phyloP scores from a whole-genome alignment of 2,113 vertebrate genomes.

The Otis tarda region DNA sequence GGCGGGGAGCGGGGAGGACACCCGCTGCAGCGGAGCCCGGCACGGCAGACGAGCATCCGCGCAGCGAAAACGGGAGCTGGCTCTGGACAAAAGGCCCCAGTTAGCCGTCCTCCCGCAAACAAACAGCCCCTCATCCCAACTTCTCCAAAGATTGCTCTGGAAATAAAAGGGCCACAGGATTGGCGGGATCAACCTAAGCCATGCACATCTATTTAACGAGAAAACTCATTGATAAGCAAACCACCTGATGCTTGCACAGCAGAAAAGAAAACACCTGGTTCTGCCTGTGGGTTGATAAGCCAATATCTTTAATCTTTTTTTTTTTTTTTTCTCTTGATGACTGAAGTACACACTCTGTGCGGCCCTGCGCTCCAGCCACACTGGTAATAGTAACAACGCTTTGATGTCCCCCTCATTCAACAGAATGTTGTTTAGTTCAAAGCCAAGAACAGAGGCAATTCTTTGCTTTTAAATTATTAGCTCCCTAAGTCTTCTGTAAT shows the following conservation, averaged over 20 bases:
- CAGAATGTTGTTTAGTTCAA: slow-evolving; percentile 90
- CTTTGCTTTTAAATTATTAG: slow-evolving; percentile 92
- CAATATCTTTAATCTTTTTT: slow-evolving; percentile 75
- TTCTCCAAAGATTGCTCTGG: neutral
- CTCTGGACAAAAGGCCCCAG: neutral
- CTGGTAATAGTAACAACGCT: slow-evolving; percentile 81
- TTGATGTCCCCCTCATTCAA: slow-evolving; percentile 86
- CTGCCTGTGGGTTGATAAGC: slow-evolving; percentile 72
- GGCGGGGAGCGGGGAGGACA: neutral
- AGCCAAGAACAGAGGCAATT: slow-evolving; percentile 84
- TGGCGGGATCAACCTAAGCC: slow-evolving; percentile 41
- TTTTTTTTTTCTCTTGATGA: slow-evolving; percentile 60
- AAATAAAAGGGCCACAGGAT: slow-evolving; percentile 29
- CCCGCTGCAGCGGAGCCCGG: neutral
- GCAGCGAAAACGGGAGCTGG: neutral
- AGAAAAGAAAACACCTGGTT: slow-evolving; percentile 73
- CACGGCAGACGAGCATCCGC: neutral
- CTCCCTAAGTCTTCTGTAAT: slow-evolving; percentile 89
- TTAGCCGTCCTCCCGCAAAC: neutral
- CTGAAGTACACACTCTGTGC: slow-evolving; percentile 77
- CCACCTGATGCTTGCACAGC: slow-evolving; percentile 67
- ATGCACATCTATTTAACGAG: slow-evolving; percentile 62
- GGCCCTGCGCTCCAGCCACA: slow-evolving; percentile 77
- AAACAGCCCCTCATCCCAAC: slow-evolving; percentile 6
- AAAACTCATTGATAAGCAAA: slow-evolving; percentile 60